These are phyloP conservation scores for Chaunax sp. DNA, from an alignment of 2,797 vertebrate genomes.

Conservation along the genomic window DNA sequence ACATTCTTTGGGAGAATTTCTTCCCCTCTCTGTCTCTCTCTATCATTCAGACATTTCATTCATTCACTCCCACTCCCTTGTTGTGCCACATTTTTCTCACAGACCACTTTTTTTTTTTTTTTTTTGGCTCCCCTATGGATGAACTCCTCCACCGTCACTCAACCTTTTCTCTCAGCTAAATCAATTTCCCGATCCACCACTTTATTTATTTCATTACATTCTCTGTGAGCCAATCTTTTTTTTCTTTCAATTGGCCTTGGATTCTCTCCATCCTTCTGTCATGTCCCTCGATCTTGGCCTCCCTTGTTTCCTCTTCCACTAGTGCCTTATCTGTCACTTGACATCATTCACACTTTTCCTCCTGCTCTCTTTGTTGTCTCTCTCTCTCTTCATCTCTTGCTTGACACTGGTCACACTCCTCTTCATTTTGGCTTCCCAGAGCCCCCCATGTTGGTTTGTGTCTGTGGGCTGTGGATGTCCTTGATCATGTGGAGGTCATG, in stretches of 20 bases:
- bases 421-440: conserved; percentile 50
- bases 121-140: conserved; percentile 46
- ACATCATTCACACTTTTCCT: conserved; percentile 61
- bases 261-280: conserved; percentile 39
- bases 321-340: conserved; percentile 55
- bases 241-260: conserved; percentile 39
- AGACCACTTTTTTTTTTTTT: conserved; percentile 60
- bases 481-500: conserved; percentile 75
- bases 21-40: conserved; percentile 1
- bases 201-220: conserved; percentile 34
- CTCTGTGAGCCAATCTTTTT: conserved; percentile 16
- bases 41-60: conserved; percentile 36
- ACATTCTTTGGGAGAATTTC: conserved; percentile 40
- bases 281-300: conserved; percentile 36
- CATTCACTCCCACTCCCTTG: conserved; percentile 47
- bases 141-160: conserved; percentile 39
- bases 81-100: conserved; percentile 38
- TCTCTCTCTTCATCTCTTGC: conserved; percentile 39
- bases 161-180: conserved; percentile 32
- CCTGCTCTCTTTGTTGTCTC: conserved; percentile 30
- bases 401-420: conserved; percentile 45
- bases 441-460: conserved; percentile 55
- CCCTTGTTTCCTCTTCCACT: conserved; percentile 40
- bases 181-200: conserved; percentile 62
- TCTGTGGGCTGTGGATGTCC: conserved; percentile 66